Evolutionary conservation across 2,113 vertebrate genomes (phyloP).

Genomic region (Symphodus melops): DNA sequence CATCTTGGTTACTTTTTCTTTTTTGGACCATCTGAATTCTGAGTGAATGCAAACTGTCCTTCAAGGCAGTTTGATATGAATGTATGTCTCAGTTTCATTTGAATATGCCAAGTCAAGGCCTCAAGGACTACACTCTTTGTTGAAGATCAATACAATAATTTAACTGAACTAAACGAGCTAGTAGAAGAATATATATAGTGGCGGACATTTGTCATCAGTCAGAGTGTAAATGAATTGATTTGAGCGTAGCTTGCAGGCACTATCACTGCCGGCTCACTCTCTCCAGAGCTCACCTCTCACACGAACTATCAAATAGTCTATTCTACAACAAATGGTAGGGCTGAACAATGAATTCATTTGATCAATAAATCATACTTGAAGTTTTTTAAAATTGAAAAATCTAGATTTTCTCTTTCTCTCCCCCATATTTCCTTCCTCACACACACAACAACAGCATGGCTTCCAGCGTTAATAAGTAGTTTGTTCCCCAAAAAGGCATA

Average conservation of each 20-base stretch:
- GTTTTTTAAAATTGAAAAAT: too few species aligned
- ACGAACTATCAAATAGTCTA: neutral
- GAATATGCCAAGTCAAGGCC: neutral
- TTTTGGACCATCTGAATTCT: neutral
- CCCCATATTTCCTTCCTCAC: too few species aligned
- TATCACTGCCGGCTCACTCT: neutral
- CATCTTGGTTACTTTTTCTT: neutral
- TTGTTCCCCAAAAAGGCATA: too few species aligned
- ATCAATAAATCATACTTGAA: too few species aligned
- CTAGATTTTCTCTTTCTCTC: too few species aligned
- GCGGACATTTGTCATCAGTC: constrained; percentile 24
- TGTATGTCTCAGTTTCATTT: neutral
- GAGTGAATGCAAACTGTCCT: neutral
- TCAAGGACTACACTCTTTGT: neutral
- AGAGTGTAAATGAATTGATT: constrained; percentile 8
- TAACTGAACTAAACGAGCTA: neutral
- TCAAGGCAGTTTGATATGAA: neutral
- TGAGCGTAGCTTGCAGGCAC: neutral
- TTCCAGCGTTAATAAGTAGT: too few species aligned
- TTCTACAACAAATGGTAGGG: too few species aligned
- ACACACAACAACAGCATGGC: too few species aligned
- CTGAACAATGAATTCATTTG: too few species aligned
- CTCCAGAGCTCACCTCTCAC: neutral
- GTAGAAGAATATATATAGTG: neutral
- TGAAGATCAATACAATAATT: constrained; percentile 3